A percentile compares a stretch with the other conserved stretches of the same genome.
phyloP scores from a whole-genome alignment of 2,888 invertebrate species.

The Agriotes lineatus region DNA sequence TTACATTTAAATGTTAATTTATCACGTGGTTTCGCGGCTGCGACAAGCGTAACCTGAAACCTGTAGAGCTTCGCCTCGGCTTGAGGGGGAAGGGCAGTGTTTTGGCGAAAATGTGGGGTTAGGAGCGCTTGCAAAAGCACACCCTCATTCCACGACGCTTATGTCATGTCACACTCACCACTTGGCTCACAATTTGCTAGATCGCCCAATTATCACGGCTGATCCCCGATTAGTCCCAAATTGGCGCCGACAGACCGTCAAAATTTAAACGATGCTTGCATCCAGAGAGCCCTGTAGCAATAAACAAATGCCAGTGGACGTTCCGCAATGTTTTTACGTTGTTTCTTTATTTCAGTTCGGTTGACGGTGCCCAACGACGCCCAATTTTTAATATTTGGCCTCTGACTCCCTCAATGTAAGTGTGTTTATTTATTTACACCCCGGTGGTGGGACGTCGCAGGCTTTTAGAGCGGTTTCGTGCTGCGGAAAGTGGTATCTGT shows the following conservation, averaged over 20 bases:
- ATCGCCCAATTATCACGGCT: neutral
- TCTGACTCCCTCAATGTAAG: constrained; percentile 16
- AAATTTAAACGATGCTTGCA: no score
- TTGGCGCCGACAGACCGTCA: no score
- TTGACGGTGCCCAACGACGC: constrained; percentile 11
- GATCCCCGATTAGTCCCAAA: no score
- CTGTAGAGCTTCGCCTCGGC: constrained; percentile 14
- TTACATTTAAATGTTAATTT: constrained; percentile 11
- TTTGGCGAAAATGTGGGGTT: constrained; percentile 20
- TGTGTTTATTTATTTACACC: constrained; percentile 21
- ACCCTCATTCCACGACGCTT: constrained; percentile 39
- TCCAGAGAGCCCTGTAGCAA: no score
- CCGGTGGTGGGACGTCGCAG: neutral
- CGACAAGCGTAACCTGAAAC: constrained; percentile 26
- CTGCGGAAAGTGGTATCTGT: neutral
- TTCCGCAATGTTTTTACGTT: neutral
- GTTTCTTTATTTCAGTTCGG: constrained; percentile 20
- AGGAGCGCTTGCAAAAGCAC: constrained; percentile 16
- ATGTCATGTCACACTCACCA: constrained; percentile 27
- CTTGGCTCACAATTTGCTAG: neutral
- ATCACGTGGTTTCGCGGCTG: constrained; percentile 28
- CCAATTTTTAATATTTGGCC: constrained; percentile 11
- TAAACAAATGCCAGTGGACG: no score
- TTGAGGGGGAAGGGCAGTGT: neutral
- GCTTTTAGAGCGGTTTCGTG: no score